Percentiles rank a stretch among this genome's conserved stretches.
Conservation (phyloP, 1,140 invertebrate genomes). For the Campodea augens region DNA sequence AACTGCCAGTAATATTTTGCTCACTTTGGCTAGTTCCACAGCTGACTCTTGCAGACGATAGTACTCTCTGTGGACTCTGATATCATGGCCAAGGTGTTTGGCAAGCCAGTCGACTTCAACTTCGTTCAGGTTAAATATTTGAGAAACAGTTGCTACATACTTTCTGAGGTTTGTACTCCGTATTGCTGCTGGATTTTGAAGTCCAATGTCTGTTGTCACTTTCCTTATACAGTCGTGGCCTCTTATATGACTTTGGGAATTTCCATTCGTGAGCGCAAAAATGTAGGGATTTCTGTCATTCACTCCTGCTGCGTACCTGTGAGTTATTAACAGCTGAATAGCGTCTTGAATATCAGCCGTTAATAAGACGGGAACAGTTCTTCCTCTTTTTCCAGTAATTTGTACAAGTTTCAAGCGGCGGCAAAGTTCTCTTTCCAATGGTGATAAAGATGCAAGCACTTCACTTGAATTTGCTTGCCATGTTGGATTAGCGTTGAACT, state of each 20-base stretch:
- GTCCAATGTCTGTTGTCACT: too few relatives aligned
- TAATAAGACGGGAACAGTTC: background rate
- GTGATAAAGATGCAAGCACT: background rate
- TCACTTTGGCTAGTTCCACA: background rate
- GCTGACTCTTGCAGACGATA: conserved; percentile 11
- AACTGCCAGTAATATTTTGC: background rate
- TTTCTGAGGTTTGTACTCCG: conserved; percentile 12
- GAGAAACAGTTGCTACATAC: conserved; percentile 14
- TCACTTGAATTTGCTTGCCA: background rate
- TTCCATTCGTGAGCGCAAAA: too few relatives aligned
- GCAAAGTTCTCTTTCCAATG: background rate
- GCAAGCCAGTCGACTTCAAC: conserved; percentile 14
- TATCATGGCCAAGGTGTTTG: conserved; percentile 16
- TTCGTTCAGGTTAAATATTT: conserved; percentile 11
- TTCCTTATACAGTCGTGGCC: too few relatives aligned
- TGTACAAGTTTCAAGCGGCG: background rate
- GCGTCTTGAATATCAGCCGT: too few relatives aligned
- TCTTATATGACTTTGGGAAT: too few relatives aligned
- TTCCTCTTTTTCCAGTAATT: background rate
- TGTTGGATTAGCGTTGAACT: background rate
- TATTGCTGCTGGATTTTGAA: too few relatives aligned
- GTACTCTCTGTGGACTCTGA: conserved; percentile 13
- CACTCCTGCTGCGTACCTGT: too few relatives aligned
- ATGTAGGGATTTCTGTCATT: too few relatives aligned
- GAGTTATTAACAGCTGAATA: too few relatives aligned